These are phyloP conservation scores for Holotrichia oblita DNA, from an alignment of 1,140 invertebrate genomes.

Conservation along the genomic window DNA sequence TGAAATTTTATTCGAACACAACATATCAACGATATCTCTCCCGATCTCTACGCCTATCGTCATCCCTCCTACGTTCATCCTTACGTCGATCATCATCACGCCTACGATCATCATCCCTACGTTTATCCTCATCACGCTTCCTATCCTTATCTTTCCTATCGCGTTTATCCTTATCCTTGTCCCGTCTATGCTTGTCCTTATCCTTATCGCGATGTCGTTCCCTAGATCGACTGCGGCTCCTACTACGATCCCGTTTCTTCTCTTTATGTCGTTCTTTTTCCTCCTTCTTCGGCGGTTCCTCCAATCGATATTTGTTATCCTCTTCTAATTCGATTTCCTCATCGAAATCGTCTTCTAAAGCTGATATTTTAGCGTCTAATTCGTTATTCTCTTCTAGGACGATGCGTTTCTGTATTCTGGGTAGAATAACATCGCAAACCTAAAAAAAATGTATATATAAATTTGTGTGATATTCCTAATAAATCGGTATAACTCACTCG, in stretches of 20 bases:
- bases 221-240: slow-evolving; percentile 63
- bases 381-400: slow-evolving; percentile 96
- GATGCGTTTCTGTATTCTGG: slow-evolving; percentile 91
- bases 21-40: slow-evolving; percentile 35
- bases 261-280: slow-evolving; percentile 61
- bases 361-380: slow-evolving; percentile 90
- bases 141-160: slow-evolving; percentile 51
- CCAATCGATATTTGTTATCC: slow-evolving; percentile 64
- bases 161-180: slow-evolving; percentile 55
- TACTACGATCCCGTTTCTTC: slow-evolving; percentile 63
- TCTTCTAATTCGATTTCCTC: slow-evolving; percentile 86
- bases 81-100: slow-evolving; percentile 49
- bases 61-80: slow-evolving; percentile 51
- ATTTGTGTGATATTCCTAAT: slow-evolving; percentile 15
- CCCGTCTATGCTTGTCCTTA: slow-evolving; percentile 60
- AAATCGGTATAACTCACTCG: slow-evolving; percentile 61
- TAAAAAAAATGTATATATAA: slow-evolving; percentile 45
- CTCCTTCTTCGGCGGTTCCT: slow-evolving; percentile 51
- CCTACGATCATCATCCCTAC: slow-evolving; percentile 50
- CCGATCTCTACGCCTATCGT: slow-evolving; percentile 44
- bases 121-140: slow-evolving; percentile 45
- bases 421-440: slow-evolving; percentile 94
- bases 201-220: slow-evolving; percentile 59
- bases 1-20: not conserved
- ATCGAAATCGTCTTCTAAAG: slow-evolving; percentile 93